phyloP scores from a whole-genome alignment of 53 echinoderm and acorn worm species.

The Henricia sp. region DNA sequence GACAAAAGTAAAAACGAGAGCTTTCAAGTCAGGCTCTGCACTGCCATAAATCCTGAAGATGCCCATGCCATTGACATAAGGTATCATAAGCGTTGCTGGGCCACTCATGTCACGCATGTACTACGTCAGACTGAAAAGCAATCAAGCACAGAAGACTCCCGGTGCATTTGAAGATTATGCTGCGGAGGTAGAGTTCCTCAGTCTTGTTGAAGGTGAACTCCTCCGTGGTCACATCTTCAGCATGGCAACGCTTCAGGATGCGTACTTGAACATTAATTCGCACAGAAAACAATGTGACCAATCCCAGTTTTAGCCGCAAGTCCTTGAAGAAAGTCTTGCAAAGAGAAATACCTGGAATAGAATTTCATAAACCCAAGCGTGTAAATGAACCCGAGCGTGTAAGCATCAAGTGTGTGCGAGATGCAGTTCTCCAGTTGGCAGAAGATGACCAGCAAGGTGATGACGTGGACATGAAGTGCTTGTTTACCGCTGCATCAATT shows the following conservation, averaged over 20 bases:
- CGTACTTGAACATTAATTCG: constrained; percentile 31
- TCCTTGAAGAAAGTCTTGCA: neutral
- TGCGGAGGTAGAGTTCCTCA: constrained; percentile 35
- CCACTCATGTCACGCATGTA: constrained; percentile 38
- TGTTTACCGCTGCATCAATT: neutral
- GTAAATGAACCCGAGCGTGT: constrained; percentile 16
- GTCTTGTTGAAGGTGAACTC: constrained; percentile 27
- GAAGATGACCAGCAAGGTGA: neutral
- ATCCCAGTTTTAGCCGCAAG: constrained; percentile 3
- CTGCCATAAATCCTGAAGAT: constrained; percentile 45
- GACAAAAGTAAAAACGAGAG: constrained; percentile 39
- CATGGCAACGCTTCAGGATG: neutral
- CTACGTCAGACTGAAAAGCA: neutral
- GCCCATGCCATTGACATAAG: constrained; percentile 50
- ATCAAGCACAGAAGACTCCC: neutral
- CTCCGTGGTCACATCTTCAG: constrained; percentile 11
- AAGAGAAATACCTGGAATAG: constrained; percentile 35
- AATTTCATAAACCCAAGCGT: constrained; percentile 51
- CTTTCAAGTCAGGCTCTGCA: constrained; percentile 21
- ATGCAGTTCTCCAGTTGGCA: constrained; percentile 9
- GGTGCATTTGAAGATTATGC: constrained; percentile 23
- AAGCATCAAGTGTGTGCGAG: constrained; percentile 3
- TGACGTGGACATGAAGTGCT: constrained; percentile 1
- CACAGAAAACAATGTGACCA: constrained; percentile 30
- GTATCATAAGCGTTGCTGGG: constrained; percentile 54